A percentile compares a stretch with the other conserved stretches of the same genome.
These are phyloP conservation scores for Mylabris sibirica DNA, from an alignment of 2,888 invertebrate species.

Conservation along the genomic window DNA sequence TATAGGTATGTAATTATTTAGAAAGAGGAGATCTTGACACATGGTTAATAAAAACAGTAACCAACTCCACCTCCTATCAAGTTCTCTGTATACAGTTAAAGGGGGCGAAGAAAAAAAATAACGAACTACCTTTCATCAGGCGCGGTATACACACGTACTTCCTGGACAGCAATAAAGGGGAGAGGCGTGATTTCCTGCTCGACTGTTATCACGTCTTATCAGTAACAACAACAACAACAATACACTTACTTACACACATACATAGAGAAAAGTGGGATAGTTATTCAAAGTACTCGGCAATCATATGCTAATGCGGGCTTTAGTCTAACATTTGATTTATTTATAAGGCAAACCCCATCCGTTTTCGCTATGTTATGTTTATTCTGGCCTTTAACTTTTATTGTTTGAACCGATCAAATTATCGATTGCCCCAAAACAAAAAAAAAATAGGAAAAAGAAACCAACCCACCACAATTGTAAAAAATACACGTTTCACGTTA, in stretches of 20 bases:
- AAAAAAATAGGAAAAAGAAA: too few species aligned
- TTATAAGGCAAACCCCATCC: slow-evolving; percentile 45
- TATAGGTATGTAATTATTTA: slow-evolving; percentile 49
- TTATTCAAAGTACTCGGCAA: slow-evolving; percentile 52
- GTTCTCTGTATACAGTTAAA: slow-evolving; percentile 11
- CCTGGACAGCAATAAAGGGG: slow-evolving; percentile 53
- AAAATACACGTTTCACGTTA: neutral
- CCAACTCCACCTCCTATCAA: slow-evolving; percentile 44
- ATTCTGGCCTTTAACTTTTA: slow-evolving; percentile 19
- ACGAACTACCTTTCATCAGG: slow-evolving; percentile 56
- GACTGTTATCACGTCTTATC: slow-evolving; percentile 55
- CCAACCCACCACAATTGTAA: too few species aligned
- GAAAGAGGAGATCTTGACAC: slow-evolving; percentile 46
- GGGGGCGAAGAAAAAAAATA: slow-evolving; percentile 51
- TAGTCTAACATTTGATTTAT: slow-evolving; percentile 52
- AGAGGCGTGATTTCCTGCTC: slow-evolving; percentile 51
- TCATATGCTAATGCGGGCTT: slow-evolving; percentile 55
- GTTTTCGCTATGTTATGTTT: slow-evolving; percentile 27
- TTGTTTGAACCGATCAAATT: neutral
- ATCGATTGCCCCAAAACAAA: neutral
- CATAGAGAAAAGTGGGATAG: slow-evolving; percentile 46
- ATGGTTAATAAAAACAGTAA: slow-evolving; percentile 50
- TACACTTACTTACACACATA: neutral
- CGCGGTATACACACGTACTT: slow-evolving; percentile 54
- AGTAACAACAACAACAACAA: slow-evolving; percentile 32